A percentile compares a stretch with the other conserved stretches of the same genome.
Evolutionary conservation across 1,140 invertebrate genomes (phyloP).

Genomic region (Pogonognathellus flavescens): DNA sequence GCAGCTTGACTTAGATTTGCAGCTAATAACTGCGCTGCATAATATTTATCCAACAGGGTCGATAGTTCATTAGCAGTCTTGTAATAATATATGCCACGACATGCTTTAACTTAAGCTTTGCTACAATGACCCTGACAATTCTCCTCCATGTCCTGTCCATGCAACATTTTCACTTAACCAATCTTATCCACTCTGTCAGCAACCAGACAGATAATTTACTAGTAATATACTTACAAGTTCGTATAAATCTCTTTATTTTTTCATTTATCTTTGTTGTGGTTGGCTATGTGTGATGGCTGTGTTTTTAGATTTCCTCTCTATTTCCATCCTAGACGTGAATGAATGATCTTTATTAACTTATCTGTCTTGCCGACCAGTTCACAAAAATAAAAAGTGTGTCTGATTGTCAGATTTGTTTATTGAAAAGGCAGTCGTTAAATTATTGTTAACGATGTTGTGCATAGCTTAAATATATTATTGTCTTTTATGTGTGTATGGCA

Average conservation of each 20-base stretch:
- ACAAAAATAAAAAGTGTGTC: slow-evolving; percentile 27
- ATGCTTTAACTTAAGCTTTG: too few species aligned
- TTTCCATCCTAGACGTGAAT: neutral
- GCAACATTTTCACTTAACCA: neutral
- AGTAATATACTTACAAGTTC: too few species aligned
- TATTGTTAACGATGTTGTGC: neutral
- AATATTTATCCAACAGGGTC: too few species aligned
- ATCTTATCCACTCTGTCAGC: neutral
- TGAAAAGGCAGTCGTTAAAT: slow-evolving; percentile 3
- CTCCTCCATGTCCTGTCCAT: neutral
- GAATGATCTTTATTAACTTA: neutral
- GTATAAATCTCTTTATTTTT: too few species aligned
- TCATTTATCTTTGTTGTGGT: too few species aligned
- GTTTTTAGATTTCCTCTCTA: neutral
- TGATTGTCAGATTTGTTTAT: slow-evolving; percentile 38
- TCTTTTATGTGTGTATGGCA: neutral
- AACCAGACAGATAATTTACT: too few species aligned
- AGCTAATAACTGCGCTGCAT: too few species aligned
- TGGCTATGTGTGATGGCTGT: neutral
- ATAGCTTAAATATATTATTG: neutral
- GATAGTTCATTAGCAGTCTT: too few species aligned
- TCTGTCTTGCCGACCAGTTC: slow-evolving; percentile 20
- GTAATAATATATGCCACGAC: too few species aligned
- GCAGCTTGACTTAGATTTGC: too few species aligned
- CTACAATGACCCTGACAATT: neutral